A percentile compares a stretch with the other conserved stretches of the same genome.
Conservation (phyloP, 2,113 vertebrate species). For the Leptobrachium leishanense region DNA sequence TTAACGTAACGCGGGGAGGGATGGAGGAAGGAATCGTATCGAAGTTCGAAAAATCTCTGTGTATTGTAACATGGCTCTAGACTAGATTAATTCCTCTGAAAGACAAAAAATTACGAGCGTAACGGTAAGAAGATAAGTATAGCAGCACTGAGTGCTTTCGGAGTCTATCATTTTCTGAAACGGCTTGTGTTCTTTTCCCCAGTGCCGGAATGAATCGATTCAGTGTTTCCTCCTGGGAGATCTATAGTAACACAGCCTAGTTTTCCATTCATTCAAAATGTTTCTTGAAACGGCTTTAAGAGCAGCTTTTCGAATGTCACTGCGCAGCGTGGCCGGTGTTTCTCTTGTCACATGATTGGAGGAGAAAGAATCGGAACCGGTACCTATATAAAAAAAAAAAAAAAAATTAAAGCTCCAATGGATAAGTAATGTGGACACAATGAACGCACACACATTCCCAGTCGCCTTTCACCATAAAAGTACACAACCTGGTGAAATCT, state of each 20-base stretch:
- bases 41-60: too few relatives aligned
- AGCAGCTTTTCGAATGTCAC: constrained; percentile 21
- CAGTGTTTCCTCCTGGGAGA: constrained; percentile 24
- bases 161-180: constrained; percentile 25
- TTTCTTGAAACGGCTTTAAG: constrained; percentile 30
- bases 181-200: constrained; percentile 28
- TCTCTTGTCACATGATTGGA: too few relatives aligned
- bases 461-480: too few relatives aligned
- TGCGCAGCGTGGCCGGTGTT: neutral
- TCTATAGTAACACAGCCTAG: constrained; percentile 32
- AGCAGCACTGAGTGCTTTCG: neutral
- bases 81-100: neutral
- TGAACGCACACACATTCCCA: too few relatives aligned
- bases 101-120: neutral
- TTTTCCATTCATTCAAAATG: constrained; percentile 35
- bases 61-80: too few relatives aligned
- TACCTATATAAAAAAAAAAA: too few relatives aligned
- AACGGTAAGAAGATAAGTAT: constrained; percentile 7
- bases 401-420: too few relatives aligned
- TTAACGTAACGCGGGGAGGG: too few relatives aligned
- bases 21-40: too few relatives aligned
- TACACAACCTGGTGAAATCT: too few relatives aligned
- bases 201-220: constrained; percentile 60
- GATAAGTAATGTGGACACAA: too few relatives aligned
- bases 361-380: too few relatives aligned